phyloP scores from a whole-genome alignment of 2,113 vertebrate genomes.

The Myotis lucifugus region DNA sequence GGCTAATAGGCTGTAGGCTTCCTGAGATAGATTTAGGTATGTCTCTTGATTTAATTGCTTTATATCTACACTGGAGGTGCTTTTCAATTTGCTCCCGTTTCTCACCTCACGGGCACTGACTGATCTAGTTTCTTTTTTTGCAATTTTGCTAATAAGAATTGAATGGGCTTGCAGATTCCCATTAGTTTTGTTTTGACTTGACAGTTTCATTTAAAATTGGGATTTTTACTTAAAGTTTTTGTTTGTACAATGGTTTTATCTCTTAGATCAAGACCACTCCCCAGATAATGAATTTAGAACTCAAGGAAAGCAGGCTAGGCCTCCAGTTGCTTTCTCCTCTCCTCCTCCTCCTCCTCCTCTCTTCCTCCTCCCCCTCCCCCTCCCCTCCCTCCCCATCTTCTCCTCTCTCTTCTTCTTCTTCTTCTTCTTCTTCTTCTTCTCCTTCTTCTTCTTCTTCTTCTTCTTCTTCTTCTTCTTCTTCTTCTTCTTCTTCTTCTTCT shows the following conservation, averaged over 20 bases:
- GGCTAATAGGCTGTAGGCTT: neutral
- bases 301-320: neutral
- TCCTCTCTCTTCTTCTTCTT: too few species aligned
- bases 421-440: too few species aligned
- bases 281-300: neutral
- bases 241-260: slow-evolving; percentile 11
- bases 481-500: too few species aligned
- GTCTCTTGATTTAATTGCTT: slow-evolving; percentile 42
- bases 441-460: too few species aligned
- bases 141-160: neutral
- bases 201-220: slow-evolving; percentile 44
- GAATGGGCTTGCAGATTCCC: neutral
- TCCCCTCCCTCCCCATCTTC: too few species aligned
- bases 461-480: too few species aligned
- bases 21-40: neutral
- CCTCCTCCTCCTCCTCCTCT: too few species aligned
- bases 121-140: slow-evolving; percentile 40
- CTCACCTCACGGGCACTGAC: neutral
- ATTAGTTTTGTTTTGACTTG: neutral
- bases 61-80: neutral
- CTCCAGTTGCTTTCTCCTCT: neutral
- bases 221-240: neutral
- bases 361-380: too few species aligned
- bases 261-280: neutral
- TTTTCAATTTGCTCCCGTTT: slow-evolving; percentile 39